Conservation (phyloP, 2,113 vertebrate genomes). For the Piprites chloris region DNA sequence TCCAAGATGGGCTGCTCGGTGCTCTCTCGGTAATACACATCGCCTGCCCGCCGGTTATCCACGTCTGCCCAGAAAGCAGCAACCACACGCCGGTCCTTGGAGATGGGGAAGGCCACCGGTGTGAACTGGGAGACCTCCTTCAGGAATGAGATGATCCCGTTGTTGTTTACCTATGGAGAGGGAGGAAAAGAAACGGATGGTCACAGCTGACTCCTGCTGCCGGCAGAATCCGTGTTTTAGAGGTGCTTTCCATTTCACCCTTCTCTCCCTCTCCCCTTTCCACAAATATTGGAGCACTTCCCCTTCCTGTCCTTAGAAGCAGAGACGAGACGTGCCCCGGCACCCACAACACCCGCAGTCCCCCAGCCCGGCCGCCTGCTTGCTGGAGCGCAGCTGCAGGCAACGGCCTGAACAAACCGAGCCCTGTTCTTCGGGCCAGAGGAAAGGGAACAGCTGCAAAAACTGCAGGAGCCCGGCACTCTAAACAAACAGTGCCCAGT, state of each 20-base stretch:
- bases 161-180: conserved; percentile 91
- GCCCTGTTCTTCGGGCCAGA: conserved; percentile 58
- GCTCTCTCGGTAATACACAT: conserved; percentile 90
- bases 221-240: neutral
- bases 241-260: neutral
- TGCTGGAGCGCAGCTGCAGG: neutral
- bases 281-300: neutral
- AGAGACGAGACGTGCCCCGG: neutral
- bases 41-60: conserved; percentile 88
- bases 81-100: conserved; percentile 91
- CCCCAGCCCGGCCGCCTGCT: neutral
- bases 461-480: neutral
- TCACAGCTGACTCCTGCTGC: neutral
- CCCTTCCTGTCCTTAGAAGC: conserved; percentile 46
- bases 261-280: neutral
- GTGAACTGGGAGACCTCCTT: conserved; percentile 98
- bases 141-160: conserved; percentile 94
- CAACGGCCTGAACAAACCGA: conserved; percentile 58
- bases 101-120: conserved; percentile 94
- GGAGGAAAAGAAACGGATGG: neutral
- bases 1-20: conserved; percentile 74
- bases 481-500: conserved; percentile 5
- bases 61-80: conserved; percentile 97
- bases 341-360: neutral
- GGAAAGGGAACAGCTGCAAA: conserved; percentile 46